Conservation (phyloP, 2,888 invertebrate genomes). For the Mechanitis mazaeus region DNA sequence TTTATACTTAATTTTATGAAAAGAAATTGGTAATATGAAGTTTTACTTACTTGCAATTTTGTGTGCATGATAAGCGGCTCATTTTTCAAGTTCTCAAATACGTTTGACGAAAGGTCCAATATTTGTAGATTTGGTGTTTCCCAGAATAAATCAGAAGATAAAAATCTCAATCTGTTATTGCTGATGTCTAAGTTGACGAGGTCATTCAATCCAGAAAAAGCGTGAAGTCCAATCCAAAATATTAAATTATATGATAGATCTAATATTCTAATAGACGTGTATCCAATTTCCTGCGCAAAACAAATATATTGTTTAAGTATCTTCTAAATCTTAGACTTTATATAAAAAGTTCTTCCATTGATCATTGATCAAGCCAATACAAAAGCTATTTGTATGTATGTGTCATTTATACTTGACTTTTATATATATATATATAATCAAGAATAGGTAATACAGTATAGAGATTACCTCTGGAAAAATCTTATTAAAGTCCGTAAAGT, state of each 20-base stretch:
- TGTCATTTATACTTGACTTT: neutral
- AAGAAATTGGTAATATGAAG: neutral
- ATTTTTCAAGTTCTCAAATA: conserved; percentile 74
- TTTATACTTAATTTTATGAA: too few relatives aligned
- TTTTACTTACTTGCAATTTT: conserved; percentile 62
- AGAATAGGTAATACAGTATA: too few relatives aligned
- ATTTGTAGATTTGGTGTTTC: conserved; percentile 69
- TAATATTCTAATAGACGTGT: conserved; percentile 65
- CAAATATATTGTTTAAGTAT: conserved; percentile 11
- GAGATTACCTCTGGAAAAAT: too few relatives aligned
- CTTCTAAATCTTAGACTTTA: too few relatives aligned
- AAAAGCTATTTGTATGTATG: too few relatives aligned
- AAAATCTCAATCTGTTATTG: conserved; percentile 77
- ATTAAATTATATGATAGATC: conserved; percentile 78
- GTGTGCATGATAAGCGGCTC: conserved; percentile 76
- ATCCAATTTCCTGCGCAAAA: conserved; percentile 64
- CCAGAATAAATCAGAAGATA: conserved; percentile 75
- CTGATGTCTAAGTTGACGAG: conserved; percentile 77
- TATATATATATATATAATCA: neutral
- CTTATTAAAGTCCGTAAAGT: too few relatives aligned
- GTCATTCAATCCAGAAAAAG: conserved; percentile 72
- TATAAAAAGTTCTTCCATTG: too few relatives aligned
- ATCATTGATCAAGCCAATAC: too few relatives aligned
- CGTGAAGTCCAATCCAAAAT: conserved; percentile 78
- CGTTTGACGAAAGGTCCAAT: conserved; percentile 79